Base-by-base conservation (phyloP, 1,140 invertebrate species). In the Caerostris darwini region DNA sequence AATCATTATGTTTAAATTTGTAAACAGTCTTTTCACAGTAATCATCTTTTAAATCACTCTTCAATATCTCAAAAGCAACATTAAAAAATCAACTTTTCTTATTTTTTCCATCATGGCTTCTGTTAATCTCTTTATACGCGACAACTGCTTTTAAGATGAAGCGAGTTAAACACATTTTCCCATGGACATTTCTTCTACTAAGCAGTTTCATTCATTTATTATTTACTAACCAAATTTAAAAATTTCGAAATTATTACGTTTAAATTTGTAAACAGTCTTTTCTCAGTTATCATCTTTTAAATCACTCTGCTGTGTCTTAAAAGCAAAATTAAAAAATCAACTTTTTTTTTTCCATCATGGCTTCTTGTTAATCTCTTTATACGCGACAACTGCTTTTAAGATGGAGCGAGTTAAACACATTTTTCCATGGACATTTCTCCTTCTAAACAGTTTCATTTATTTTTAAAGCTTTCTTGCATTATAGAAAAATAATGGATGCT, bases 341-440 rank as follows among this genome's bases (percentile, higher is more conserved):
- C 7, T 53, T 77, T 77, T 77, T 10, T 77, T 34, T 8, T 77
- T 4, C 19, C 19, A 5, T 77, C 69, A 10, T 77, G 4, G 69
- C 69, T 50, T 77, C 34, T 77, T 77, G 69, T 77, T 77, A 77
- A 77, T 77, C 19, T 77, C 50, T 67, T 50, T 53, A 77, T 7
- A 50, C 10, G 34, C 69, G 7, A 50, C 19, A 77, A 50, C 7
- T 77, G 69, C 69, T 50, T 77, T 77, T 77, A 77, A 10, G 19
- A 10, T 77, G 7, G 10, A 77, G 19, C 7, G 69, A 12, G 19
- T 77, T 77, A 53, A 77, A 10, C 7, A 19, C 19, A 77, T 77
- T 77, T 10, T 10, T 10, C 61, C 61, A 6, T 67, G n/a, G n/a
- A n/a, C 61, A 67, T 67, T 50, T 34, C 19, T 34, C 50, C 69